These are phyloP conservation scores for Apteryx mantelli DNA, from an alignment of 2,113 vertebrate species.

Conservation along the genomic window DNA sequence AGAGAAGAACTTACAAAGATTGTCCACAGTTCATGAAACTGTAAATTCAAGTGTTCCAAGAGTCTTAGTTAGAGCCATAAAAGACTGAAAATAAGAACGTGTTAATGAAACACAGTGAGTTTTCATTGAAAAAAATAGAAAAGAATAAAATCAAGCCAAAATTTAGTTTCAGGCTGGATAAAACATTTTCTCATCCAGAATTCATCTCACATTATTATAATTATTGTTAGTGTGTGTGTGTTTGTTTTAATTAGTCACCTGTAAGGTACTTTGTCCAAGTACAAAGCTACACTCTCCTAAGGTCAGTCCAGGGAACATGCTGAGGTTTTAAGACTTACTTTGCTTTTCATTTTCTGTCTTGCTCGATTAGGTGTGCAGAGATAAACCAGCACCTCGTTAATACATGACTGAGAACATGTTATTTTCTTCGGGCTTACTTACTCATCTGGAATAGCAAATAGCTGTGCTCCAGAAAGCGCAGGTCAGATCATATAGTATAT, in stretches of 20 bases:
- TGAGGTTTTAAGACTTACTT: not conserved
- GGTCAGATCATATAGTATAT: not conserved
- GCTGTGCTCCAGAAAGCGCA: not conserved
- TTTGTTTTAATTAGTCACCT: not conserved
- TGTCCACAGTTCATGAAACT: not conserved
- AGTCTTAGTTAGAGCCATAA: not conserved
- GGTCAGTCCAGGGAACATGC: not conserved
- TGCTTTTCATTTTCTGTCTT: not conserved
- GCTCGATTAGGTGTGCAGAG: not conserved
- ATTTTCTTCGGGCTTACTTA: not conserved
- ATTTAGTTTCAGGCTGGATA: not conserved
- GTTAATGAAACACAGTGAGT: not conserved
- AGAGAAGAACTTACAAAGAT: not conserved
- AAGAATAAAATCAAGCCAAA: not conserved
- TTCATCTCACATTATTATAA: not conserved
- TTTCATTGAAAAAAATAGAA: not conserved
- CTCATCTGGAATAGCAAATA: not conserved
- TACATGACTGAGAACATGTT: not conserved
- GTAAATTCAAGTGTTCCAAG: not conserved
- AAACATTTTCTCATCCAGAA: not conserved
- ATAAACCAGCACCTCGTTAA: not conserved
- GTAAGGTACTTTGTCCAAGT: not conserved
- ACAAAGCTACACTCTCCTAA: not conserved
- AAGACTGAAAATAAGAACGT: not conserved
- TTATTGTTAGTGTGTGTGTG: not conserved